phyloP scores from a whole-genome alignment of 2,113 vertebrate species.

The Protobothrops mucrosquamatus region DNA sequence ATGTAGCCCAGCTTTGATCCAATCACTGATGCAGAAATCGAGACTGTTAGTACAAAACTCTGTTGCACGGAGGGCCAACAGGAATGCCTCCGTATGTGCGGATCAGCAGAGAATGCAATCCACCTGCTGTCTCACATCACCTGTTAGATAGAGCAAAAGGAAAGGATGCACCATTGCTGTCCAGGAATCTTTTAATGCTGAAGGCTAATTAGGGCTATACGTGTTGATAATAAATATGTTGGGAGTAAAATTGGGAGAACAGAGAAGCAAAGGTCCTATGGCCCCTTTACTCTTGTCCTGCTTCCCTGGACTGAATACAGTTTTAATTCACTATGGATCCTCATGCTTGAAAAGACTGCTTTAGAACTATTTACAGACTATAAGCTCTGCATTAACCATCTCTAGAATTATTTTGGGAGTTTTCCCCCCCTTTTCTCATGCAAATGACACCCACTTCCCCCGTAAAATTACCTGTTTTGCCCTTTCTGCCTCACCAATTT shows the following conservation, averaged over 20 bases:
- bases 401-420: conserved; percentile 41
- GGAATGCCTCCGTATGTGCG: too few species aligned
- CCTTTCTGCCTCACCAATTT: neutral
- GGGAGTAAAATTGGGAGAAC: neutral
- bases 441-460: conserved; percentile 51
- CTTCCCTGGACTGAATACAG: conserved; percentile 17
- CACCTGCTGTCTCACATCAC: neutral
- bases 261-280: neutral
- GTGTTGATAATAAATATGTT: neutral
- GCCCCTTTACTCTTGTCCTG: neutral
- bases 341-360: conserved; percentile 41
- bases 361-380: conserved; percentile 35
- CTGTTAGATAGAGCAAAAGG: neutral
- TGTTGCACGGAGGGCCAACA: neutral
- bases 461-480: conserved; percentile 22
- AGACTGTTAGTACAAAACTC: neutral
- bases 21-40: neutral
- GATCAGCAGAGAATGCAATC: neutral
- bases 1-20: conserved; percentile 5
- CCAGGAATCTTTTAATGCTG: neutral
- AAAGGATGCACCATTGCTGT: neutral
- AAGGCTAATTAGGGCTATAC: neutral
- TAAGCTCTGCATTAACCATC: conserved; percentile 30
- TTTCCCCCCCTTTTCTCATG: conserved; percentile 44
- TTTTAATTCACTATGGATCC: conserved; percentile 54